Evolutionary conservation across 2,888 invertebrate species (phyloP), one percentile per base, ranked within the genome.

Genomic region (Eustalomyia histrio): DNA sequence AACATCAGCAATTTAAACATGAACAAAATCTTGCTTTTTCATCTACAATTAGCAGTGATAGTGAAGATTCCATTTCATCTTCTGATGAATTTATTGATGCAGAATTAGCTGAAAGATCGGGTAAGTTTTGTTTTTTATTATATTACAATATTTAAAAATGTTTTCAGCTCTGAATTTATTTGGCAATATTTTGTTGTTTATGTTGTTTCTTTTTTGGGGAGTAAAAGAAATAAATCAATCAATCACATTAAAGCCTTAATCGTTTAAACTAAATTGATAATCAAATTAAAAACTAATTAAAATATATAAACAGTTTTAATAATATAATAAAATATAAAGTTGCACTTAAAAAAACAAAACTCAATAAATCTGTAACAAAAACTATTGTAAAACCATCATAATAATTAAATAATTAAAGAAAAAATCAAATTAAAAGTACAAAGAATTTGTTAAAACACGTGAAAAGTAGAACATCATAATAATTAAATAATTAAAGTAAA

Each of bases 51-150:
- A 85, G 83, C 33, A 81, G 74, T n/a, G 90, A 90, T 35, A 88
- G 87, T 75, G 86, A 87, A 4, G 89, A 89, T 68, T 87, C 89
- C 16, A 80, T 86, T 68, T 84, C 85, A 7, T 84, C 85, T 9
- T 85, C 85, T 2, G 89, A 87, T 81, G 89, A 89, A 80, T 85
- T 86, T 17, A 84, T 84, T 57, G 89, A 89, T 10, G 73, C 89
- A 74, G 90, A 90, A 80, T 85, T 87, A 8, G 87, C 85, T 76
- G 89, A 89, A 71, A 85, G 84, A 47, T 71, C 79, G 52, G 89
- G 89, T 89, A 85, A 89, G 90, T 87, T n/a, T 0, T 39, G 9
- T 55, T 18, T 35, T 58, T 43, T 52, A n/a, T 52, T 2, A 14
- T 18, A 16, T 43, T 63, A 33, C 12, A 4, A 0, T 16, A 5